Base-by-base conservation (phyloP, 2,797 vertebrate species). In the Phoebastria nigripes region DNA sequence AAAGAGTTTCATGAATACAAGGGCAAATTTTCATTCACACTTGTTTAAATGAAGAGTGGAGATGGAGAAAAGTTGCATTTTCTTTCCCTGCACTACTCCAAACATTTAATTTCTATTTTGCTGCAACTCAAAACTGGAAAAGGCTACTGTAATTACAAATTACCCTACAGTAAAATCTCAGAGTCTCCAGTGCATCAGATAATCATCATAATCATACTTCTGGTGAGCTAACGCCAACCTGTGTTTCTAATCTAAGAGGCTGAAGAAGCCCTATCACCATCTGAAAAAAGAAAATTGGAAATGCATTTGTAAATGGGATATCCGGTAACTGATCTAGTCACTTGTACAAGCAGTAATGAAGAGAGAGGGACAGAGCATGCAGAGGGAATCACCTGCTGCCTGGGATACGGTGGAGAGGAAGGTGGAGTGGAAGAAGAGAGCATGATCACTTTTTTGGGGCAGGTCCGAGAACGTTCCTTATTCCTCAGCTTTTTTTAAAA, bases 371-470 rank as follows among this genome's bases (percentile, higher is more conserved):
- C 12, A 92, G 94, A 95, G 87, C 98, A 98, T 98, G 98, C 98
- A 95, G 96, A 98, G 87, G 93, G 49, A 96, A 72, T 98, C 98
- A 98, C 98, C 98, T 98, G 98, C 94, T 91, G 98, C 82, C 96
- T 80, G 81, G 97, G 83, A 93, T 61, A 94, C 5, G 82, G 89
- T 96, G 95, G 96, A 95, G 93, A 97, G 91, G 97, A 94, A 96
- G 97, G 96, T 83, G 97, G 97, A 97, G 96, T 91, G 94, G 95
- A 97, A 93, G 97, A 90, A 96, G 98, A 98, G 79, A 99, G 99
- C 94, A 99, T 98, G 98, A 99, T 99, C 98, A 99, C 99, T 99
- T 99, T 99, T 99, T 99, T 99, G 96, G 99, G 99, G 97, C 99
- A 99, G 98, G 99, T 99, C 98, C 99, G 99, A 97, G 98, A 98